These are phyloP conservation scores for Pseudopodoces humilis DNA, from an alignment of 2,113 vertebrate genomes.

Conservation along the genomic window DNA sequence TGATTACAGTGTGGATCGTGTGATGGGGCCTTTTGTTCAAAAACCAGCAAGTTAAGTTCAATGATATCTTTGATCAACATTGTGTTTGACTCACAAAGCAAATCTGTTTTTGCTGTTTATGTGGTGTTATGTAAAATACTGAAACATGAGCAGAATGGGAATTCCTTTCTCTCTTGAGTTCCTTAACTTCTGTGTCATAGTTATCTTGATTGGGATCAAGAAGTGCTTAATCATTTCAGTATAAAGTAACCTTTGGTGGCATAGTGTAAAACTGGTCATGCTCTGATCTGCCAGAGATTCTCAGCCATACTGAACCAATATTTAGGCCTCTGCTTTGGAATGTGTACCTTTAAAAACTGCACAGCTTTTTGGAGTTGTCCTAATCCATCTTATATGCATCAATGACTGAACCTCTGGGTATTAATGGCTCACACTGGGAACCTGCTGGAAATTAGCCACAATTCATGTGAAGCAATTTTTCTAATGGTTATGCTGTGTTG, in stretches of 20 bases:
- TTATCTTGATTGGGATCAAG: not conserved
- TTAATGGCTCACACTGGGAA: constrained; percentile 38
- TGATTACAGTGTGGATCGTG: not conserved
- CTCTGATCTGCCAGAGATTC: not conserved
- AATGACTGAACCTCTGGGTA: constrained; percentile 12
- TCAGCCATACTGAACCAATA: not conserved
- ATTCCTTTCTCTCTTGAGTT: constrained; percentile 18
- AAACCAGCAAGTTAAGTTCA: not conserved
- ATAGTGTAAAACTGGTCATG: not conserved
- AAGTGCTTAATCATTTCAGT: not conserved
- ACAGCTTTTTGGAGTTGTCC: constrained; percentile 26
- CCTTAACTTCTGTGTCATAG: not conserved
- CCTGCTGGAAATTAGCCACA: constrained; percentile 52
- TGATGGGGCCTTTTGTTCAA: not conserved
- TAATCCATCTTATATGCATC: constrained; percentile 33
- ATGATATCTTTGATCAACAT: fast-evolving
- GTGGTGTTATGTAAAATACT: not conserved
- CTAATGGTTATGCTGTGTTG: constrained; percentile 36
- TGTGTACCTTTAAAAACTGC: constrained; percentile 18
- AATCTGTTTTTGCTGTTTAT: not conserved
- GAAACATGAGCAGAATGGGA: not conserved
- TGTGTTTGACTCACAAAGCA: not conserved
- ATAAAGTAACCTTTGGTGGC: not conserved
- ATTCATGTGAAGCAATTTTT: constrained; percentile 46
- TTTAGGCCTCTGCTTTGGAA: constrained; percentile 5